Evolutionary conservation across 2,797 vertebrate species (phyloP), one percentile per base, ranked within the genome.

Genomic region (Microhierax caerulescens): DNA sequence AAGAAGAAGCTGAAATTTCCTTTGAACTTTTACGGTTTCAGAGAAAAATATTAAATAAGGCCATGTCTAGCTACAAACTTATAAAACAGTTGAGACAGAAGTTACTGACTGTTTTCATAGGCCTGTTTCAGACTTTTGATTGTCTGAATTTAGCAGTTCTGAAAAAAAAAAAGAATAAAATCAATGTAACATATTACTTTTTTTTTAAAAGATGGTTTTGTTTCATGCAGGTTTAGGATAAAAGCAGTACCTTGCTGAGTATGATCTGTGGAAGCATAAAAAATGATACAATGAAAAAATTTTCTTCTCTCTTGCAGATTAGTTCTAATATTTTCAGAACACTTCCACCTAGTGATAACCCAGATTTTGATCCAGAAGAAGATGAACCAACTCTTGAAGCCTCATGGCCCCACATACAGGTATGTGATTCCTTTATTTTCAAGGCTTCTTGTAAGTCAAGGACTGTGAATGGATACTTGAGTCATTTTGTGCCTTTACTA

Each of bases 301-400:
- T 57, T 67, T 70, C 51, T 50, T 93, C 91, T 93, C 93, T 68
- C 79, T 96, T 96, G n/a, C 98, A 99, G 99, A 99, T 99, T 97
- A 98, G 97, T 96, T 99, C 98, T 97, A 99, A 99, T 96, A 99
- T 99, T 97, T 99, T 99, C 97, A 98, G 99, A 96, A 99, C 99
- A 56, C 99, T 99, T 98, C 99, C 99, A 85, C 99, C 99, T 63
- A 99, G 99, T 84, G 99, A 99, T 59, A 99, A 99, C 97, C 99
- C 99, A 7, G 99, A 99, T 96, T 99, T 99, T 97, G 99, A 99
- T 97, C 99, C 99, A 70, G 99, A 99, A 97, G 99, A 99, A 97
- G 99, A 99, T 85, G 99, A 99, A 80, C 99, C 99, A 77, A 99
- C 99, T 18, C 98, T 99, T 11, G 99, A 99, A 98, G 99, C 99